These are phyloP conservation scores for Tetragonula carbonaria DNA, from an alignment of 2,888 invertebrate genomes.

Conservation along the genomic window DNA sequence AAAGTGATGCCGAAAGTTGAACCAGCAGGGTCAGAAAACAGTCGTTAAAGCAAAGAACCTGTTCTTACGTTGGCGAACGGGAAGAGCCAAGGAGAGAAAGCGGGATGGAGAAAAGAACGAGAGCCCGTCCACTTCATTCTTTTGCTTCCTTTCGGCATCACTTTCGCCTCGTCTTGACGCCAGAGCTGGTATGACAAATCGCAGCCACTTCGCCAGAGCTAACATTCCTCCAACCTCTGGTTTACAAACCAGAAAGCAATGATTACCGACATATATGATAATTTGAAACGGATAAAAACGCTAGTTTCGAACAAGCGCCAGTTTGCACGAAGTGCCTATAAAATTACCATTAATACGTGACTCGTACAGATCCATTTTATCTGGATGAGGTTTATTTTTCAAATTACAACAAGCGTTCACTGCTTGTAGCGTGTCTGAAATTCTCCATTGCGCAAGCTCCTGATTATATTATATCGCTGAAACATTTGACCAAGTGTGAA, in stretches of 20 bases:
- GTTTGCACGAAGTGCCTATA: not conserved
- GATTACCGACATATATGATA: conserved; percentile 21
- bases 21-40: conserved; percentile 68
- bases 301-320: not conserved
- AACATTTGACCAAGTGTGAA: not conserved
- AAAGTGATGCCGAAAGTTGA: conserved; percentile 75
- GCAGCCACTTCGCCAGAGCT: conserved; percentile 34
- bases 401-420: not conserved
- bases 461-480: not conserved
- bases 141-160: conserved; percentile 61
- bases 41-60: conserved; percentile 71
- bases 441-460: not conserved
- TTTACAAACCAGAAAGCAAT: conserved; percentile 1
- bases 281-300: not conserved
- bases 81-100: conserved; percentile 31
- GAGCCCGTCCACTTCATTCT: conserved; percentile 74
- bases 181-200: conserved; percentile 61
- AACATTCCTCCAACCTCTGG: conserved; percentile 29
- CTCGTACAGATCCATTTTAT: not conserved
- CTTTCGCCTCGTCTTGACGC: conserved; percentile 12
- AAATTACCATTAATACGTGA: not conserved
- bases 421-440: not conserved
- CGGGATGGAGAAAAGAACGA: conserved; percentile 49
- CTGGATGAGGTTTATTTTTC: not conserved
- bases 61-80: conserved; percentile 58